Base-by-base conservation (phyloP, 2,797 vertebrate genomes). In the Anniella stebbinsi region DNA sequence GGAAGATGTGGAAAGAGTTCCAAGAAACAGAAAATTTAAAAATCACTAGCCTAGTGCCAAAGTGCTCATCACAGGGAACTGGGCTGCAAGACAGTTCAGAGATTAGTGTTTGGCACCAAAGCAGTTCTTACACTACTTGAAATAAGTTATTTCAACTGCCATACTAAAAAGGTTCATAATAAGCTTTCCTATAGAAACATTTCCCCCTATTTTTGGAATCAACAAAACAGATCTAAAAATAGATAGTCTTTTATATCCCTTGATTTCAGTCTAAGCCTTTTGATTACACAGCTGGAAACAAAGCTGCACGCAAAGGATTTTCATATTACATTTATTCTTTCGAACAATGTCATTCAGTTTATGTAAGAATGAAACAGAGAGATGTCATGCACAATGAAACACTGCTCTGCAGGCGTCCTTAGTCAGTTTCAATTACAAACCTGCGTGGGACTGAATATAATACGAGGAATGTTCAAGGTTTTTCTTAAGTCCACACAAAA, bases 291-390 rank as follows among this genome's bases (percentile, higher is more conserved):
- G 89, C 60, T 77, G 72, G 80, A 87, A 84, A 57, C 78, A 67
- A 18, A 91, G 84, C 36, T 36, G 72, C 60, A 84, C 28, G 38
- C 38, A 84, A 77, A 87, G n/a, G 28, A 72, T 45, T 70, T 87
- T 69, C 80, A 76, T 38, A 86, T 84, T 78, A 18, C 66, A 86
- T 60, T 80, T 75, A 86, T 70, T 80, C 54, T 78, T 72, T 89
- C 75, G 69, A 41, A 60, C 66, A 57, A 67, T 28, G 48, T 54
- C 41, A 82, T 82, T 75, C 72, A 45, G 33, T 91, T 84, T 87
- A 84, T 70, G 60, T 21, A 84, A 84, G 48, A 60, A 70, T 60
- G 38, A 80, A 48, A 54, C 45, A 70, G 66, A 72, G 73, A 41
- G 69, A 76, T 78, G 66, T 4, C 36, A 73, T 5, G 17, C n/a